Evolutionary conservation across 2,888 invertebrate genomes (phyloP).

Genomic region (Pseudococcus jackbeardsleyi): DNA sequence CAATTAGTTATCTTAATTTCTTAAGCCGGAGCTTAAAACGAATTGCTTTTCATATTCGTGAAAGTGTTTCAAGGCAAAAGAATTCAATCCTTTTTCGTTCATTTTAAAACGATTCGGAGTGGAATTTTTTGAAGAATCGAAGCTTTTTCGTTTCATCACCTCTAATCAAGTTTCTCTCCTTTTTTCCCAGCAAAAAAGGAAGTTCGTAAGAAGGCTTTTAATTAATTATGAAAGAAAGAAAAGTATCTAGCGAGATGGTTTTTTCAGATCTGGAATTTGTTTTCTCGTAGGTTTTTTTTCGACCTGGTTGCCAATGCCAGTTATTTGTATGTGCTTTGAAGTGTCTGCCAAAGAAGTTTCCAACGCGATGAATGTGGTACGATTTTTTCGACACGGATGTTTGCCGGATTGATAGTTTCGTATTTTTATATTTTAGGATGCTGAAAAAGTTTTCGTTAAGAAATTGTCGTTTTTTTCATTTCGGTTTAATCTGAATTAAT

Average conservation of each 20-base stretch:
- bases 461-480: not conserved
- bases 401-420: not conserved
- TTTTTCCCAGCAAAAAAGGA: not conserved
- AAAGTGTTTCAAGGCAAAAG: slow-evolving; percentile 15
- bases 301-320: not conserved
- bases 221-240: slow-evolving; percentile 19
- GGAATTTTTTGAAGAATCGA: slow-evolving; percentile 12
- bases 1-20: slow-evolving; percentile 44
- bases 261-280: not conserved
- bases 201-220: not conserved
- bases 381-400: not conserved
- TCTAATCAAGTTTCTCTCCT: slow-evolving; percentile 36
- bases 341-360: not conserved
- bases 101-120: not conserved
- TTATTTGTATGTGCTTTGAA: not conserved
- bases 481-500: not conserved
- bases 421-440: not conserved
- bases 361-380: not conserved
- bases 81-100: slow-evolving; percentile 27
- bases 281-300: not conserved
- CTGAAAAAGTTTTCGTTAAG: not conserved
- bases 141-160: slow-evolving; percentile 10
- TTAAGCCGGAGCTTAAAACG: slow-evolving; percentile 37
- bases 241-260: not conserved
- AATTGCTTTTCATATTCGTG: slow-evolving; percentile 37